Evolutionary conservation across 2,797 vertebrate species (phyloP).

Genomic region (Tangara arthus): DNA sequence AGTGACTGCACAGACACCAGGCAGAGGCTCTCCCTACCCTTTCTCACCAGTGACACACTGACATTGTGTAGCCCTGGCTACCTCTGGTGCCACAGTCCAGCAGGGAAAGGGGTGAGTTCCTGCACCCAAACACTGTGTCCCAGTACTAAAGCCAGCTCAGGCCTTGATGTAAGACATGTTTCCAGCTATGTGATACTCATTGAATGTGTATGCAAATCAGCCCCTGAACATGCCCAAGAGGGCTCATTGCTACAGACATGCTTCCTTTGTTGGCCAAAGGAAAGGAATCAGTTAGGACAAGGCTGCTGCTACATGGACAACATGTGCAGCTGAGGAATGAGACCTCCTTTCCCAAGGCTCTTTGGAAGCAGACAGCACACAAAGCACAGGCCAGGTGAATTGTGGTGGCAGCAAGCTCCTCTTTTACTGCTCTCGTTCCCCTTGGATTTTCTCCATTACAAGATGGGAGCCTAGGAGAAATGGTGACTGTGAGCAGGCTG

Average conservation of each 20-base stretch:
- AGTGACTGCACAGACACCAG: background rate
- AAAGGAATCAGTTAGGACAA: background rate
- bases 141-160: background rate
- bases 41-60: background rate
- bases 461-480: background rate
- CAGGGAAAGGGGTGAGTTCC: fast-evolving
- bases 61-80: fast-evolving
- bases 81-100: background rate
- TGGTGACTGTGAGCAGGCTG: background rate
- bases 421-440: fast-evolving
- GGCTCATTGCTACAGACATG: background rate
- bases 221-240: background rate
- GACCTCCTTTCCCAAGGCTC: background rate
- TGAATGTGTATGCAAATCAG: background rate
- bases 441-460: background rate
- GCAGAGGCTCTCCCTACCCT: background rate
- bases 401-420: background rate
- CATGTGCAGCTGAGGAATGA: background rate
- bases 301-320: background rate
- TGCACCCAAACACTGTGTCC: fast-evolving
- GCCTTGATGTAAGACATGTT: background rate
- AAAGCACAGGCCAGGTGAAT: background rate
- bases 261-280: background rate
- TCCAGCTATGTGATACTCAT: background rate
- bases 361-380: background rate